These are phyloP conservation scores for Stenopsyche tienmushanensis DNA, from an alignment of 1,140 invertebrate species.

Conservation along the genomic window DNA sequence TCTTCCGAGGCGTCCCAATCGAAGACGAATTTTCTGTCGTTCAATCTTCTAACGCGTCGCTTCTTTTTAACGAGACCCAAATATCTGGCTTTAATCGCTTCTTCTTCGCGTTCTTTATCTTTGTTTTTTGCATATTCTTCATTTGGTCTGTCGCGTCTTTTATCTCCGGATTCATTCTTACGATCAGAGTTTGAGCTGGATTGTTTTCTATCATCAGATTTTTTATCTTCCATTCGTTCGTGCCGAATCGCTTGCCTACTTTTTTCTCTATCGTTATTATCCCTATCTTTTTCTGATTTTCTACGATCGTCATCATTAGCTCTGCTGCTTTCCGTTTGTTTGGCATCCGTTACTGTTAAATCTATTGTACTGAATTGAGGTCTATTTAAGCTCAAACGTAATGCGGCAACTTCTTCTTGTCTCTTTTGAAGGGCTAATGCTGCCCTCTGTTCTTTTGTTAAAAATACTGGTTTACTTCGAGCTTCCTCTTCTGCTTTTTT, in stretches of 20 bases:
- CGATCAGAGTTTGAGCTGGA: conserved; percentile 15
- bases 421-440: conserved; percentile 85
- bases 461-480: conserved; percentile 92
- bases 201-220: conserved; percentile 46
- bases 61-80: conserved; percentile 95
- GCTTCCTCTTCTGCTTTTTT: conserved; percentile 96
- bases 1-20: conserved; percentile 99
- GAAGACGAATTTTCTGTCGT: conserved; percentile 99
- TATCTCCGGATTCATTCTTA: conserved; percentile 26
- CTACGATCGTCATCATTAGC: conserved; percentile 43
- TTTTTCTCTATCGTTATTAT: conserved; percentile 34
- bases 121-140: conserved; percentile 70
- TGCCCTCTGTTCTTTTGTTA: conserved; percentile 93
- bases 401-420: conserved; percentile 80
- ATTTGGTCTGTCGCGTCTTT: conserved; percentile 15
- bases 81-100: conserved; percentile 93
- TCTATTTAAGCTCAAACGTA: conserved; percentile 52
- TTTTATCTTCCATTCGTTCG: conserved; percentile 44
- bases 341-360: conserved; percentile 47
- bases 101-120: conserved; percentile 88
- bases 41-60: conserved; percentile 84
- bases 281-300: conserved; percentile 47
- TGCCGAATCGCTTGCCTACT: too few species aligned
- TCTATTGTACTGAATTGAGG: conserved; percentile 52
- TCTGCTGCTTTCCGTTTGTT: conserved; percentile 46